These are phyloP conservation scores for Mycteria americana DNA, from an alignment of 2,797 vertebrate species.

Conservation along the genomic window DNA sequence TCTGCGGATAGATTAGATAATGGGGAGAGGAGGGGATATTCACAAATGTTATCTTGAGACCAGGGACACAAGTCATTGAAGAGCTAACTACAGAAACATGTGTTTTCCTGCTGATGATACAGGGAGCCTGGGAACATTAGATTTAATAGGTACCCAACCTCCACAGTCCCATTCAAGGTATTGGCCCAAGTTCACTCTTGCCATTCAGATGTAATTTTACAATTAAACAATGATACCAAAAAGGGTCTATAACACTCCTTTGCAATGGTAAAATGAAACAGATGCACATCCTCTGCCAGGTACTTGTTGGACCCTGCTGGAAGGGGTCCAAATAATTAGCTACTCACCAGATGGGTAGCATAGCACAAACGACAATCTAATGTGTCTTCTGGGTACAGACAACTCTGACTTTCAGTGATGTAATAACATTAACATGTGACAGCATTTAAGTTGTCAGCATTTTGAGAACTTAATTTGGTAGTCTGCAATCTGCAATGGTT, in stretches of 20 bases:
- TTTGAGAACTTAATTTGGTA: slow-evolving; percentile 34
- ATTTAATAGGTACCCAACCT: not conserved
- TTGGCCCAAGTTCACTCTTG: not conserved
- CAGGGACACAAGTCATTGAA: not conserved
- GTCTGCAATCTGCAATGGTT: not conserved
- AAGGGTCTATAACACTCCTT: not conserved
- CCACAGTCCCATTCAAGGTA: not conserved
- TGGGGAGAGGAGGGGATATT: not conserved
- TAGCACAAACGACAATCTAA: slow-evolving; percentile 46
- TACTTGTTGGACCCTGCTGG: slow-evolving; percentile 28
- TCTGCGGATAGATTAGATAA: not conserved
- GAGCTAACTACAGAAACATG: not conserved
- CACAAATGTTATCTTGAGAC: slow-evolving; percentile 9
- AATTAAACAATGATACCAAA: not conserved
- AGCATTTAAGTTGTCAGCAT: slow-evolving; percentile 25
- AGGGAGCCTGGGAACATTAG: not conserved
- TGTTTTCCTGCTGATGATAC: not conserved
- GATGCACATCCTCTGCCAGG: slow-evolving; percentile 30
- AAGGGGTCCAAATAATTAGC: slow-evolving; percentile 57
- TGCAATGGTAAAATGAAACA: slow-evolving; percentile 15
- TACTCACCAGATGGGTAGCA: slow-evolving; percentile 50
- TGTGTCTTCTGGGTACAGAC: slow-evolving; percentile 41
- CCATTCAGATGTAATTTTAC: not conserved
- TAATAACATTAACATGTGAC: slow-evolving; percentile 45
- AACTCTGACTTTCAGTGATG: slow-evolving; percentile 28